Evolutionary conservation across 2,888 invertebrate species (phyloP).

Genomic region (Eutolmus rufibarbis): DNA sequence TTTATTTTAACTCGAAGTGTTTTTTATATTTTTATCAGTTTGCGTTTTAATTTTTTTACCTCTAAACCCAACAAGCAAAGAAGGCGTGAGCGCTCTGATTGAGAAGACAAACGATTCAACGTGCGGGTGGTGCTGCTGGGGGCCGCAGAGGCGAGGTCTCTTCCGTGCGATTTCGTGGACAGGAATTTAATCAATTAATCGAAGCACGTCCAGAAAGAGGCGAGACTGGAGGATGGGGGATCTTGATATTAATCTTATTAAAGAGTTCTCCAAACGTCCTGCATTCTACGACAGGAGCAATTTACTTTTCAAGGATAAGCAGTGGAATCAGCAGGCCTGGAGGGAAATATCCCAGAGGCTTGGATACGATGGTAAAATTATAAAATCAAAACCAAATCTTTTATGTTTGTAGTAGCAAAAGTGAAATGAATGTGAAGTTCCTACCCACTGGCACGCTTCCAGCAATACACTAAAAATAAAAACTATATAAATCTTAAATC

Average conservation of each 20-base stretch:
- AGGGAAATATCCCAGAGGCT: conserved; percentile 59
- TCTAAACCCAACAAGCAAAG: not conserved
- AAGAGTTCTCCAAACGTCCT: conserved; percentile 59
- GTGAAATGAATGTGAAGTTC: not conserved
- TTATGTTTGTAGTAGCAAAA: not conserved
- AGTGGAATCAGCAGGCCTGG: conserved; percentile 58
- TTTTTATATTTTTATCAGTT: not conserved
- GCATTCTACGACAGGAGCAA: conserved; percentile 60
- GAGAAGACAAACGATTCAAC: not conserved
- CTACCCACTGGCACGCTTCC: not conserved
- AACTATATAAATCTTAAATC: not conserved
- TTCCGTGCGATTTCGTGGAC: not conserved
- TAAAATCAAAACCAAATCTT: not conserved
- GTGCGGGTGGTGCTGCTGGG: not conserved
- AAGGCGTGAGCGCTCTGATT: not conserved
- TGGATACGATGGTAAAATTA: conserved; percentile 59
- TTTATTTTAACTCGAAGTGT: not conserved
- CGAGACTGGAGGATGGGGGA: conserved; percentile 56
- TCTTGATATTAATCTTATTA: conserved; percentile 58
- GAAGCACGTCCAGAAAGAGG: not conserved
- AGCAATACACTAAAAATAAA: not conserved
- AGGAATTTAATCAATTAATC: not conserved
- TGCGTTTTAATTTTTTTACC: not conserved
- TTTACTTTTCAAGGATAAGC: conserved; percentile 59
- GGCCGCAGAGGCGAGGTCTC: not conserved